phyloP scores from a whole-genome alignment of 2,113 vertebrate genomes.

The Mastomys natalensis region DNA sequence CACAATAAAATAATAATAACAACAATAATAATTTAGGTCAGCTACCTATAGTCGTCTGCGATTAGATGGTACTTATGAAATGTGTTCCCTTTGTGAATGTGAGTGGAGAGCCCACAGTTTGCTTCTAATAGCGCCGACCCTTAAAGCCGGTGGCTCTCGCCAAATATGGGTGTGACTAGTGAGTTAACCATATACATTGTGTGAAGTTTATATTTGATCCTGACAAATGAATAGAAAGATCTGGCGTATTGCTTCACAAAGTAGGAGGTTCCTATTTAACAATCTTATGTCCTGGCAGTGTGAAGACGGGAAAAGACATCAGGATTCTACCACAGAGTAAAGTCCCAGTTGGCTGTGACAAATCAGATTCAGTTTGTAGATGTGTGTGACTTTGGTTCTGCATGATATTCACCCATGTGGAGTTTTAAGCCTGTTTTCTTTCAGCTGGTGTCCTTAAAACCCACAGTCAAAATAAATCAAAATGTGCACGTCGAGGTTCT shows the following conservation, averaged over 20 bases:
- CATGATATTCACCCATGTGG: not conserved
- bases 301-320: not conserved
- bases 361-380: not conserved
- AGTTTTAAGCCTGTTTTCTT: not conserved
- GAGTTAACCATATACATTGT: not conserved
- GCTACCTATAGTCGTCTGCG: not conserved
- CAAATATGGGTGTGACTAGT: not conserved
- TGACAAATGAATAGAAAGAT: slow-evolving; percentile 32
- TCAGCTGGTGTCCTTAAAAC: slow-evolving; percentile 23
- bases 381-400: not conserved
- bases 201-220: not conserved
- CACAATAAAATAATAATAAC: not conserved
- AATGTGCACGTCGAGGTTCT: not conserved
- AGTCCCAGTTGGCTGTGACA: not conserved
- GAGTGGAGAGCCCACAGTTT: not conserved
- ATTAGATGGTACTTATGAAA: not conserved
- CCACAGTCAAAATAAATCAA: slow-evolving; percentile 17
- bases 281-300: not conserved
- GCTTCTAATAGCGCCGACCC: not conserved
- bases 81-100: not conserved
- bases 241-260: not conserved
- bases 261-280: not conserved
- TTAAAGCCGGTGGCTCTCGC: not conserved
- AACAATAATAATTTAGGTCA: not conserved
- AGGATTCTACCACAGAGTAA: not conserved